Percentiles rank a stretch among this genome's conserved stretches.
phyloP scores from a whole-genome alignment of 2,888 invertebrate species.

The Lepidocyrtinus sp. region DNA sequence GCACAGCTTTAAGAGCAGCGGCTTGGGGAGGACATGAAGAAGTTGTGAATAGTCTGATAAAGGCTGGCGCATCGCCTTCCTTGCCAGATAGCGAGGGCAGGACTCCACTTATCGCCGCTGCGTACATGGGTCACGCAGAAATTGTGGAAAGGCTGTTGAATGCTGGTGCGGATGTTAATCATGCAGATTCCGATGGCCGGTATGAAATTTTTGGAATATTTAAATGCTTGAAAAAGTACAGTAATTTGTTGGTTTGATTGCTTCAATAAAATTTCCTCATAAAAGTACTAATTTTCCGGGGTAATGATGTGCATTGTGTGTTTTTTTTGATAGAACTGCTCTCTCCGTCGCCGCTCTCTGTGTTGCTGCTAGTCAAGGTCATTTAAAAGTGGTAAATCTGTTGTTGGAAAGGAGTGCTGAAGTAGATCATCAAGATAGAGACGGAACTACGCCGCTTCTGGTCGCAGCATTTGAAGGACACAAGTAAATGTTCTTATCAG shows the following conservation, averaged over 20 bases:
- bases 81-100: conserved; percentile 91
- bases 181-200: conserved; percentile 88
- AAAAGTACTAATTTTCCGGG: too few relatives aligned
- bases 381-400: conserved; percentile 78
- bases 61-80: conserved; percentile 83
- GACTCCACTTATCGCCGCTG: conserved; percentile 94
- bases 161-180: conserved; percentile 87
- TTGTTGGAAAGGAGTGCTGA: conserved; percentile 87
- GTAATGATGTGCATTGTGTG: conserved; percentile 68
- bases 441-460: conserved; percentile 88
- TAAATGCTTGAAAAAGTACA: not conserved
- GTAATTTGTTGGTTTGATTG: not conserved
- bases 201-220: conserved; percentile 37
- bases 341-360: conserved; percentile 90
- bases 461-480: conserved; percentile 95
- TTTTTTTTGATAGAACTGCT: too few relatives aligned
- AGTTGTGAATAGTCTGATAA: conserved; percentile 69
- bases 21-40: conserved; percentile 96
- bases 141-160: conserved; percentile 88
- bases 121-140: conserved; percentile 96
- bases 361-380: conserved; percentile 81
- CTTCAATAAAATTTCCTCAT: conserved; percentile 59
- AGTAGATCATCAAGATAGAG: conserved; percentile 87
- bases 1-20: conserved; percentile 91
- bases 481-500: conserved; percentile 75